A percentile compares a stretch with the other conserved stretches of the same genome.
These are phyloP conservation scores for Siphamia tubifer DNA, from an alignment of 2,113 vertebrate species.

Conservation along the genomic window DNA sequence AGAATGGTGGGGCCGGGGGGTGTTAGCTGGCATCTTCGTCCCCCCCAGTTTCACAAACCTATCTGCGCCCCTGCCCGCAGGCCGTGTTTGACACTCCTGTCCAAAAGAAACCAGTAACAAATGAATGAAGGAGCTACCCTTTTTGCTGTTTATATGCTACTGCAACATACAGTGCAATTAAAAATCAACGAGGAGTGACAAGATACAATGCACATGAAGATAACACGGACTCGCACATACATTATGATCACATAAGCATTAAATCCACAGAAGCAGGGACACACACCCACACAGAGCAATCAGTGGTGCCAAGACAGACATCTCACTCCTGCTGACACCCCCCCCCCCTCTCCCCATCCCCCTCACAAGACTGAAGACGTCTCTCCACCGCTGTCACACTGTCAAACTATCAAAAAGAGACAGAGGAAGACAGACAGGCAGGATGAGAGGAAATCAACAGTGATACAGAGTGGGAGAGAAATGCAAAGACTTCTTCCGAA, in stretches of 20 bases:
- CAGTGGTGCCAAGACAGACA: constrained; percentile 64
- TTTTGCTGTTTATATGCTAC: neutral
- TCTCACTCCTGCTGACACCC: constrained; percentile 69
- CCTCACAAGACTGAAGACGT: constrained; percentile 53
- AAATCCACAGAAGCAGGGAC: constrained; percentile 40
- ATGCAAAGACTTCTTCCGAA: constrained; percentile 50
- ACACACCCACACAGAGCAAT: constrained; percentile 59
- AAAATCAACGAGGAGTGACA: constrained; percentile 5
- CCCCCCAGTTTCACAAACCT: no score
- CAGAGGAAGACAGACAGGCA: constrained; percentile 61
- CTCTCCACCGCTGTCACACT: constrained; percentile 62
- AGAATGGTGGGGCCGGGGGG: no score
- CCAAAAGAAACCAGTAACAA: neutral
- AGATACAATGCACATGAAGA: neutral
- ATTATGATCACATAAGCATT: neutral
- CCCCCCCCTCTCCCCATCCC: no score
- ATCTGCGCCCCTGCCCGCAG: no score
- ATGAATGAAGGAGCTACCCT: neutral
- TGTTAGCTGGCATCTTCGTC: no score
- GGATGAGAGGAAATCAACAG: constrained; percentile 57
- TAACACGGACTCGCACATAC: neutral
- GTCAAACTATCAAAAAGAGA: constrained; percentile 70
- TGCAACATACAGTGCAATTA: neutral
- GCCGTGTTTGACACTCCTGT: no score
- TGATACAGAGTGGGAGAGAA: constrained; percentile 44